Evolutionary conservation across 64 coral and sea anemone species (phyloP).

Genomic region (Actinia equina): DNA sequence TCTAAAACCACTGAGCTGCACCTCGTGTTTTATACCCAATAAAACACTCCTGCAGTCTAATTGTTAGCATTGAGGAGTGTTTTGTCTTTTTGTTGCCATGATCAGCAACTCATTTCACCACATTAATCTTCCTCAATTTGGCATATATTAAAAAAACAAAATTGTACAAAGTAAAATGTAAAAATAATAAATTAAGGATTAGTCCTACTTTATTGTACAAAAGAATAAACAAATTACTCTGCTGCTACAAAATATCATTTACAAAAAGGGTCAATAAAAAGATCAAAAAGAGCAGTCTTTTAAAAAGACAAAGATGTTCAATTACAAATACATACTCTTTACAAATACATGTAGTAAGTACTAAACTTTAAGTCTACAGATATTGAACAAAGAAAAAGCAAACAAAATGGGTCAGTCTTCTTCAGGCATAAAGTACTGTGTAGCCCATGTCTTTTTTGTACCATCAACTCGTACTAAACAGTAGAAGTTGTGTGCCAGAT

Average conservation of each 20-base stretch:
- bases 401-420: slow-evolving; percentile 42
- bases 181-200: too few species aligned
- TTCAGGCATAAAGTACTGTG: slow-evolving; percentile 84
- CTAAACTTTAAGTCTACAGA: too few species aligned
- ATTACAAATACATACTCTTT: background rate
- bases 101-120: too few species aligned
- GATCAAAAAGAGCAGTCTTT: background rate
- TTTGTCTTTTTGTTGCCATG: too few species aligned
- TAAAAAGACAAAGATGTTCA: background rate
- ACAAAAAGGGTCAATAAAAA: background rate
- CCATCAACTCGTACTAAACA: slow-evolving; percentile 80
- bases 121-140: too few species aligned
- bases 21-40: too few species aligned
- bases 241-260: background rate
- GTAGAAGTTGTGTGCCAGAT: slow-evolving; percentile 66
- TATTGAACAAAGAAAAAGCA: too few species aligned
- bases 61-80: too few species aligned
- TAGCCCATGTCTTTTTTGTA: slow-evolving; percentile 67
- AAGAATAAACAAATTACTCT: background rate
- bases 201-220: background rate
- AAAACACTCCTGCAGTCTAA: too few species aligned
- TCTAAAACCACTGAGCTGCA: too few species aligned
- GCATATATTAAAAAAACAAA: too few species aligned
- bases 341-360: background rate
- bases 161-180: too few species aligned